Conservation (phyloP, 1,140 invertebrate genomes). For the Galendromus occidentalis region DNA sequence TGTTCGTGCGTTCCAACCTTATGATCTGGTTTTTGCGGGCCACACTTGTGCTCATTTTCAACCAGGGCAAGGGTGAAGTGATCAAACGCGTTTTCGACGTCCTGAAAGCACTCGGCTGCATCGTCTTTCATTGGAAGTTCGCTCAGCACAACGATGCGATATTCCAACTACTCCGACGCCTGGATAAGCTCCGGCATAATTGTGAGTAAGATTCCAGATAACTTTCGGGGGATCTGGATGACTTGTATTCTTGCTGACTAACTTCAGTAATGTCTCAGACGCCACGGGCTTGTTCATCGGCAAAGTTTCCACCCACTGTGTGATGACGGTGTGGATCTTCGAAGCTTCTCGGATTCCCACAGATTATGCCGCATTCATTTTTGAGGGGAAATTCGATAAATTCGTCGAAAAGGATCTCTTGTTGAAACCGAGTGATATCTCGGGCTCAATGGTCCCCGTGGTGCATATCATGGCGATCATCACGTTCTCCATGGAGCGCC, state of each 20-base stretch:
- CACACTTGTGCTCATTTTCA: neutral
- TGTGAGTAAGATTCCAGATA: neutral
- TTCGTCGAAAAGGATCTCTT: neutral
- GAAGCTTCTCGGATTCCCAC: neutral
- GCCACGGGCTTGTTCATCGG: neutral
- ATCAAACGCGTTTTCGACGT: neutral
- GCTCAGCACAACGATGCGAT: neutral
- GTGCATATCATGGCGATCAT: neutral
- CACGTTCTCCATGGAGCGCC: neutral
- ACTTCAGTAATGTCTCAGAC: neutral
- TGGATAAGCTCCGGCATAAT: neutral
- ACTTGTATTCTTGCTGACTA: neutral
- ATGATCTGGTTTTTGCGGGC: neutral
- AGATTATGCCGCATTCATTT: neutral
- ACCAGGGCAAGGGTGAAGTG: neutral
- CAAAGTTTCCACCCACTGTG: neutral
- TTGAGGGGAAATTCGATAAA: neutral
- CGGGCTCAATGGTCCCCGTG: neutral
- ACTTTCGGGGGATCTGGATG: neutral
- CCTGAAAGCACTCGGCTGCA: neutral
- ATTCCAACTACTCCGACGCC: neutral
- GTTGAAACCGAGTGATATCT: neutral
- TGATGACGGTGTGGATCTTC: neutral
- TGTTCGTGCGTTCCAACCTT: neutral
- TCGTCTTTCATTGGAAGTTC: slow-evolving; percentile 6